Evolutionary conservation across 2,113 vertebrate species (phyloP), one percentile per base, ranked within the genome.

Genomic region (Mobula hypostoma): DNA sequence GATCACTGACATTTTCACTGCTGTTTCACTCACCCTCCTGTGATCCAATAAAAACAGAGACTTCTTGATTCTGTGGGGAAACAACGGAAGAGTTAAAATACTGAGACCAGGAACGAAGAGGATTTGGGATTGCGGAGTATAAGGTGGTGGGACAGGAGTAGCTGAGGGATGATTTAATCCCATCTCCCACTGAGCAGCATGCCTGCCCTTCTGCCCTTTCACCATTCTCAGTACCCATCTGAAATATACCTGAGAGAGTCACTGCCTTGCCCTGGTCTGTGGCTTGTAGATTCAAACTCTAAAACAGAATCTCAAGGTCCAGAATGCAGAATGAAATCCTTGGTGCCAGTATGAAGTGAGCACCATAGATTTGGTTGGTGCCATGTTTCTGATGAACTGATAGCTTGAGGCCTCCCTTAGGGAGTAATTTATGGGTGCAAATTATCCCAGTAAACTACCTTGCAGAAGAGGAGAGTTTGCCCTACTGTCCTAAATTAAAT

Each of bases 21-120:
- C 2, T 0, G 66, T 93, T 40, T 93, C 36, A 93, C 91, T 93
- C 40, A 74, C 91, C 91, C 74, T 93, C 70, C 91, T 93, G 91
- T 8, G 32, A 48, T 29, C 91, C 91, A 40, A 93, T 27, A 17
- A 93, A 93, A 93, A 93, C 91, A 27, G 91, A 70, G 36, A 93
- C 91, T 72, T 93, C 91, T 56, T 93, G 91, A 40, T 93, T 93
- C 91, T 93, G 68, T 24, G 91, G 36, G 66, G 15, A 76, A 72
- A 93, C 68, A 72, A 74, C 1, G 12, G 21, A 72, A 21, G 40
- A 29, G 40, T 93, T 19, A 93, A 56, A 32, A n/a, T 66, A 19
- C n/a, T 17, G n/a, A 36, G 61, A 1, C 61, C 27, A 61, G 27
- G 12, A 88, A 63, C 27, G 0, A 66, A 88, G 58, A 88, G 85